These are phyloP conservation scores for Synanthedon myopaeformis DNA, from an alignment of 2,888 invertebrate species.

Conservation along the genomic window DNA sequence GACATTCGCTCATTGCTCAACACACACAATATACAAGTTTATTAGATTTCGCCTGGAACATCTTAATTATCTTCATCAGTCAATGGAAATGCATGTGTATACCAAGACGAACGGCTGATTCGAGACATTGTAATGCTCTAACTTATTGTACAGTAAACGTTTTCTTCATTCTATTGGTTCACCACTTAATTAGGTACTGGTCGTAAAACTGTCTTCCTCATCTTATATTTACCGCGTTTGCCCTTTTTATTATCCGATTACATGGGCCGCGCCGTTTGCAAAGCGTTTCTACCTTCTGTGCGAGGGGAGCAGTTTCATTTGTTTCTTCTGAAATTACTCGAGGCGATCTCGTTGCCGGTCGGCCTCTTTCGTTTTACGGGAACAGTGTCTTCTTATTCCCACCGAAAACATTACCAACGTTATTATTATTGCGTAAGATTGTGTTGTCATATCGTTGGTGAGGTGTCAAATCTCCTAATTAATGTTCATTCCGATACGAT, in stretches of 20 bases:
- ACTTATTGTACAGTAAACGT: constrained; percentile 48
- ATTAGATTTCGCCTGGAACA: no score
- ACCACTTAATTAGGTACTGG: constrained; percentile 69
- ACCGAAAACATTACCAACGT: constrained; percentile 25
- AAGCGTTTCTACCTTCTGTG: constrained; percentile 45
- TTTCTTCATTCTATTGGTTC: constrained; percentile 62
- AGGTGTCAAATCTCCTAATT: constrained; percentile 49
- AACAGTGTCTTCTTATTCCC: constrained; percentile 25
- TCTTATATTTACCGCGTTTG: constrained; percentile 71
- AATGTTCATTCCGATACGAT: constrained; percentile 60
- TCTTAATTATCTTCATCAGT: no score
- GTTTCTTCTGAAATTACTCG: constrained; percentile 66
- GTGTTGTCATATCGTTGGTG: constrained; percentile 38
- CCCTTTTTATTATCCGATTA: constrained; percentile 72
- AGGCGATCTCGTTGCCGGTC: constrained; percentile 32
- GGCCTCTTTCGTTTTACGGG: constrained; percentile 15
- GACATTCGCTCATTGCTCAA: constrained; percentile 24
- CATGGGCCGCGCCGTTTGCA: constrained; percentile 66
- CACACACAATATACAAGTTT: no score
- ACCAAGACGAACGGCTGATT: no score
- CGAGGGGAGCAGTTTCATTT: constrained; percentile 69
- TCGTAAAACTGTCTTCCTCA: constrained; percentile 72
- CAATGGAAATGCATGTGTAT: no score
- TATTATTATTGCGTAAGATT: constrained; percentile 47
- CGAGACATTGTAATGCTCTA: constrained; percentile 10